These are phyloP conservation scores for Lucifuga dentata DNA, from an alignment of 2,113 vertebrate genomes.

Conservation along the genomic window DNA sequence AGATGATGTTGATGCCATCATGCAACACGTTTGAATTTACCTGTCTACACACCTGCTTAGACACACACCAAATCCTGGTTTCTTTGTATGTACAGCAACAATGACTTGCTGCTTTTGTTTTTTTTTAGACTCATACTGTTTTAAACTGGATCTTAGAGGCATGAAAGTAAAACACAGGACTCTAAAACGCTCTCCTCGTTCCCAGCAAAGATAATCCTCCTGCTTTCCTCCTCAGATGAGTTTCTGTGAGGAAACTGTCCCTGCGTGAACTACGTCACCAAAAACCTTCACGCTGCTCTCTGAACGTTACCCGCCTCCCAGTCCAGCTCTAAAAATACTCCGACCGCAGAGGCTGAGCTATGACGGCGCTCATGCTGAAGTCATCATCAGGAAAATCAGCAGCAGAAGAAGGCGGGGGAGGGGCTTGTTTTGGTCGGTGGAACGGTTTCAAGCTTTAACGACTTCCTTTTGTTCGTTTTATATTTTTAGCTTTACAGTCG, in stretches of 20 bases:
- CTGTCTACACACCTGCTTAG: too few species aligned
- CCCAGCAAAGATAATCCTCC: too few species aligned
- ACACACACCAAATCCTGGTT: too few species aligned
- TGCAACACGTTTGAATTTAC: too few species aligned
- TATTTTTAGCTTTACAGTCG: neutral
- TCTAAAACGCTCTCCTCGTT: too few species aligned
- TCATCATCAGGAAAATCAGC: constrained; percentile 9
- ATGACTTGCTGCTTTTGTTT: too few species aligned
- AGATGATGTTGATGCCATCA: too few species aligned
- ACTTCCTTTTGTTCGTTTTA: neutral
- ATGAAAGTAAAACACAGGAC: too few species aligned
- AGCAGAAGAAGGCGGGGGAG: neutral
- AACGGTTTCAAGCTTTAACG: neutral
- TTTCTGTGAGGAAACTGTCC: neutral
- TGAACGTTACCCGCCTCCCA: constrained; percentile 27
- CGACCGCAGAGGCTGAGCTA: constrained; percentile 28
- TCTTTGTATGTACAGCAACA: too few species aligned
- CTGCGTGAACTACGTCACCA: constrained; percentile 17
- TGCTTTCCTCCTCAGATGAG: neutral
- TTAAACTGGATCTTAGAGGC: too few species aligned
- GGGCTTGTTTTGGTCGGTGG: constrained; percentile 23
- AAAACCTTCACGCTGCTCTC: constrained; percentile 26
- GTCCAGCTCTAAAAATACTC: constrained; percentile 48
- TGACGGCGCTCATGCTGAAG: constrained; percentile 40
- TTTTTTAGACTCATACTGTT: too few species aligned